Percentiles rank a stretch among this genome's conserved stretches.
Evolutionary conservation across 2,797 vertebrate species (phyloP).

Genomic region (Anisognathus igniventris): DNA sequence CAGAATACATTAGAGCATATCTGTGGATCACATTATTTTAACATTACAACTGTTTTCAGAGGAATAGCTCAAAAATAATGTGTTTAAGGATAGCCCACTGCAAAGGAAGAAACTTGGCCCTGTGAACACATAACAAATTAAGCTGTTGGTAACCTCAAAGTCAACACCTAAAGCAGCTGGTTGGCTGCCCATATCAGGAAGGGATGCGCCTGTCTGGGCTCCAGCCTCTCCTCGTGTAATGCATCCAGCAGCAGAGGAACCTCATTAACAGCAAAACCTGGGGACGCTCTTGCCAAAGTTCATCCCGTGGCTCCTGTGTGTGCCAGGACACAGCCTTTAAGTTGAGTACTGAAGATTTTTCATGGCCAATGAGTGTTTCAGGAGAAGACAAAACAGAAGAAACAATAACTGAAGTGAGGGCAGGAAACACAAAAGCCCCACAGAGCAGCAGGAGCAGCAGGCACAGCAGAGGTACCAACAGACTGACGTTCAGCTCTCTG

Average conservation of each 20-base stretch:
- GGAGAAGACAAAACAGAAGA: constrained; percentile 7
- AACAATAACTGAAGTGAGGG: background rate
- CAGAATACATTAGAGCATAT: background rate
- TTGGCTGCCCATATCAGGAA: background rate
- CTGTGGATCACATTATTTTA: background rate
- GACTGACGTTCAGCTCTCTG: background rate
- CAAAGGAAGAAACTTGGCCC: background rate
- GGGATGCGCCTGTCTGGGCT: background rate
- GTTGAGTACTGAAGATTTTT: background rate
- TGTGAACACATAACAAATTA: background rate
- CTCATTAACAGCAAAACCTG: constrained; percentile 16
- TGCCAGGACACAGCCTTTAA: background rate
- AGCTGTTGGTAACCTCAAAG: background rate
- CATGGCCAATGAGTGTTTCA: background rate
- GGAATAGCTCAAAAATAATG: background rate
- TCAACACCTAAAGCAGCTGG: background rate
- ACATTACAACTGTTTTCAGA: background rate
- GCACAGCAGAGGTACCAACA: constrained; percentile 28
- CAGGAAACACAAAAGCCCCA: constrained; percentile 1
- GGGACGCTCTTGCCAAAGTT: background rate
- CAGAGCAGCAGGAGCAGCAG: constrained; percentile 2
- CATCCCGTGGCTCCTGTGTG: background rate
- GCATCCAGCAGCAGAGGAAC: background rate
- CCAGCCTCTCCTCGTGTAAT: background rate
- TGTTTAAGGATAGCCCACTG: background rate